Percentiles rank a stretch among this genome's conserved stretches.
These are phyloP conservation scores for Indicator indicator DNA, from an alignment of 2,113 vertebrate species.

Conservation along the genomic window DNA sequence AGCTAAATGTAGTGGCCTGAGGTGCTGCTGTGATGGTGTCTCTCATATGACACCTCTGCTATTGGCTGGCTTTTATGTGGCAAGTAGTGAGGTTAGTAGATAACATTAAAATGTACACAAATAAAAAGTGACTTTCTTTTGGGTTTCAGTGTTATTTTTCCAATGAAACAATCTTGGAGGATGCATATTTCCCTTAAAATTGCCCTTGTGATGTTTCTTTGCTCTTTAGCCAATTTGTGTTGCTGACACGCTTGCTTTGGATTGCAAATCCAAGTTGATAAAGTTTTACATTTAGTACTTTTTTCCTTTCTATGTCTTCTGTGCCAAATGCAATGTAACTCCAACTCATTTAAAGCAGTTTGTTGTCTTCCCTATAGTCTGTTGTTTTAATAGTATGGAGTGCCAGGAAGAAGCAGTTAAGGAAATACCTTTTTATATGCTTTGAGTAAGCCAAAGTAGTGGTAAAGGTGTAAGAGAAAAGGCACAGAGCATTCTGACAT, in stretches of 20 bases:
- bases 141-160: not conserved
- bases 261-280: not conserved
- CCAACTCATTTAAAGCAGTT: not conserved
- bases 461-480: not conserved
- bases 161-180: not conserved
- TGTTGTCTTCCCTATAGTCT: not conserved
- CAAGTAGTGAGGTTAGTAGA: not conserved
- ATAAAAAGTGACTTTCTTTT: not conserved
- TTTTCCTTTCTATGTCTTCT: not conserved
- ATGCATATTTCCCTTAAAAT: not conserved
- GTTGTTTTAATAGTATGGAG: not conserved
- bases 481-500: not conserved
- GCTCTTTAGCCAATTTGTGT: not conserved
- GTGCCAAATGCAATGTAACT: not conserved
- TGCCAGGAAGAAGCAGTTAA: not conserved
- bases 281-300: not conserved
- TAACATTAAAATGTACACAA: fast-evolving
- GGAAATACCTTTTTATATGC: not conserved
- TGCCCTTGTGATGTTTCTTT: not conserved
- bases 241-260: not conserved
- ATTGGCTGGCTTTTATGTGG: not conserved
- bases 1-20: not conserved
- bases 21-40: not conserved
- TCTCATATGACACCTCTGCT: not conserved
- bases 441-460: not conserved